Conservation (phyloP, 2,888 invertebrate species). For the Rhagonycha fulva region DNA sequence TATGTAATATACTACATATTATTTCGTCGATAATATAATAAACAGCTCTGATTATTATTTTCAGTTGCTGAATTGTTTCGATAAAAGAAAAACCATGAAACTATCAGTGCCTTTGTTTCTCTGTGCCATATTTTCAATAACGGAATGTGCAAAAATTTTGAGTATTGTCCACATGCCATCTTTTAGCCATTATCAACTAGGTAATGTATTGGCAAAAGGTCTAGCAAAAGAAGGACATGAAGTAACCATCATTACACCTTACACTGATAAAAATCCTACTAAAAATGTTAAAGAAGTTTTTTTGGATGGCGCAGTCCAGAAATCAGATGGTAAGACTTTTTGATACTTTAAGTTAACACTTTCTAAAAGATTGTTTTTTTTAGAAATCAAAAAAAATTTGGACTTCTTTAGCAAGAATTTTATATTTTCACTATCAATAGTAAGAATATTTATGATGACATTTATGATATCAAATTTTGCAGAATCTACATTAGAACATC, state of each 20-base stretch:
- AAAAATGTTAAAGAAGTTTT: constrained; percentile 43
- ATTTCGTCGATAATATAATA: no score
- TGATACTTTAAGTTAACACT: background rate
- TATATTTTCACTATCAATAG: background rate
- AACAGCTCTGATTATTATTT: background rate
- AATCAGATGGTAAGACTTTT: background rate
- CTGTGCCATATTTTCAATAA: background rate
- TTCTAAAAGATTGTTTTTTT: background rate
- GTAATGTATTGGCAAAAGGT: constrained; percentile 36
- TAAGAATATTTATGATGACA: background rate
- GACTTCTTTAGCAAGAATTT: background rate
- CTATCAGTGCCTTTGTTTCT: background rate
- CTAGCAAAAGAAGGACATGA: constrained; percentile 51
- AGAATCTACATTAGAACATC: background rate
- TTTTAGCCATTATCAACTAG: constrained; percentile 41
- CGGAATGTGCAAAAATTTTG: constrained; percentile 31
- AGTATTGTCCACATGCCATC: constrained; percentile 40
- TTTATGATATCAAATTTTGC: background rate
- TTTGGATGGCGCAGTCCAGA: background rate
- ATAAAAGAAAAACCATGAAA: background rate
- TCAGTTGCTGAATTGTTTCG: background rate
- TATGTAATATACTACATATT: no score
- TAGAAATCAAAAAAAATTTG: background rate
- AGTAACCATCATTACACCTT: constrained; percentile 45
- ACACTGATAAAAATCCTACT: constrained; percentile 42